phyloP scores from a whole-genome alignment of 2,888 invertebrate genomes.

The Blastobasis lacticolella region DNA sequence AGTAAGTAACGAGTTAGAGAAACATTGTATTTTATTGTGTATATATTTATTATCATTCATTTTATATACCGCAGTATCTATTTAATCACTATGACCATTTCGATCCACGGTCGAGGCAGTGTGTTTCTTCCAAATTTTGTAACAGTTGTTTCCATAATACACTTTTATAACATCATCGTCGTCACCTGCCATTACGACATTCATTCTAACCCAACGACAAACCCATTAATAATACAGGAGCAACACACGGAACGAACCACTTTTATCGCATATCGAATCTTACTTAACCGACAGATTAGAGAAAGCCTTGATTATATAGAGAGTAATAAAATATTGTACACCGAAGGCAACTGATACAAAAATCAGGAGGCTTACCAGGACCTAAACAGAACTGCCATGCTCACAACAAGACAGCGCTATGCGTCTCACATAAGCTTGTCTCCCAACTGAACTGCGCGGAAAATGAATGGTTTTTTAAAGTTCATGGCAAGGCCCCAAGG shows the following conservation, averaged over 20 bases:
- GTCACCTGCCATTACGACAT: conserved; percentile 29
- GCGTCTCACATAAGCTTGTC: too few species aligned
- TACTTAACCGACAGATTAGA: too few species aligned
- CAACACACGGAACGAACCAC: conserved; percentile 13
- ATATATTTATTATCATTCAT: conserved; percentile 30
- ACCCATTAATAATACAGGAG: conserved; percentile 21
- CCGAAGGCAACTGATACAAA: too few species aligned
- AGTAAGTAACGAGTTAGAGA: not conserved
- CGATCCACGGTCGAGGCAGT: conserved; percentile 45
- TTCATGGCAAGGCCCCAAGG: too few species aligned
- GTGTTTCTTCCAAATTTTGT: conserved; percentile 45
- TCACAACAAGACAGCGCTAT: too few species aligned
- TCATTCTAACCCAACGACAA: conserved; percentile 15
- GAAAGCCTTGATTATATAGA: too few species aligned
- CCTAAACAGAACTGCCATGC: too few species aligned
- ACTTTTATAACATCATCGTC: conserved; percentile 4
- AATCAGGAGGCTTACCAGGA: too few species aligned
- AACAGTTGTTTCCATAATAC: conserved; percentile 10
- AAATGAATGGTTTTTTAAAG: too few species aligned
- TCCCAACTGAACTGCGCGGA: too few species aligned
- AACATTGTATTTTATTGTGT: conserved; percentile 13
- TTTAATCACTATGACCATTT: conserved; percentile 30
- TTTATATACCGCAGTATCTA: conserved; percentile 18
- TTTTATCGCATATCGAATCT: too few species aligned
- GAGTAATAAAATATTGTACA: too few species aligned